phyloP scores from a whole-genome alignment of 2,113 vertebrate species.

The Galemys pyrenaicus region DNA sequence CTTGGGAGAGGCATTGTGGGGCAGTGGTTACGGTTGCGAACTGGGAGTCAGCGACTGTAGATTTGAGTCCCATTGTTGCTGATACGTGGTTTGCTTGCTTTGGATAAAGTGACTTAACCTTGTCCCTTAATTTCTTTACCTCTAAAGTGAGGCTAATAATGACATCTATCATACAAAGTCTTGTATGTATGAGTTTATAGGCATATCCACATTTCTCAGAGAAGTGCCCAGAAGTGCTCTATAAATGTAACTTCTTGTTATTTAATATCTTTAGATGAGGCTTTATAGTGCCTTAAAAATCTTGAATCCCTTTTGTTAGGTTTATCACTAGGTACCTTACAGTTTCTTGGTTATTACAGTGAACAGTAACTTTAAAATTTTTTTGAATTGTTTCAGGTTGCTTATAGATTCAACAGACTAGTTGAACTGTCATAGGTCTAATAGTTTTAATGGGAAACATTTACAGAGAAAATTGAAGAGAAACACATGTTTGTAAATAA shows the following conservation, averaged over 20 bases:
- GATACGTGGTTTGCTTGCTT: slow-evolving; percentile 12
- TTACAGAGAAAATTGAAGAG: not conserved
- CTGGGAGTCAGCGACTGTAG: not conserved
- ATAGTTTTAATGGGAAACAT: not conserved
- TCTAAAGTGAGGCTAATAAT: not conserved
- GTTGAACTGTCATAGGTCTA: not conserved
- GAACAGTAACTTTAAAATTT: not conserved
- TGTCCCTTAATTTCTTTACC: not conserved
- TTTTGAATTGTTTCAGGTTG: not conserved
- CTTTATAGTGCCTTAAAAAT: not conserved
- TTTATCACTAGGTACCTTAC: not conserved
- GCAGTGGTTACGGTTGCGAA: not conserved
- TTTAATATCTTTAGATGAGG: not conserved
- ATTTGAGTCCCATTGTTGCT: not conserved
- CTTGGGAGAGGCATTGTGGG: not conserved
- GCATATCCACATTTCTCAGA: not conserved
- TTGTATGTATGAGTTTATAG: not conserved
- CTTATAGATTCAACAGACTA: not conserved
- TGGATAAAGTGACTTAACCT: not conserved
- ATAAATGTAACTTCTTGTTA: not conserved
- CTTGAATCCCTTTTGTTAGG: not conserved
- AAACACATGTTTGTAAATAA: not conserved
- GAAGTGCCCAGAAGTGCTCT: not conserved
- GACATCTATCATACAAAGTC: not conserved
- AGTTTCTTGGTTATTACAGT: slow-evolving; percentile 9